Conservation (phyloP, 1,140 invertebrate genomes). For the Forficula auricularia region DNA sequence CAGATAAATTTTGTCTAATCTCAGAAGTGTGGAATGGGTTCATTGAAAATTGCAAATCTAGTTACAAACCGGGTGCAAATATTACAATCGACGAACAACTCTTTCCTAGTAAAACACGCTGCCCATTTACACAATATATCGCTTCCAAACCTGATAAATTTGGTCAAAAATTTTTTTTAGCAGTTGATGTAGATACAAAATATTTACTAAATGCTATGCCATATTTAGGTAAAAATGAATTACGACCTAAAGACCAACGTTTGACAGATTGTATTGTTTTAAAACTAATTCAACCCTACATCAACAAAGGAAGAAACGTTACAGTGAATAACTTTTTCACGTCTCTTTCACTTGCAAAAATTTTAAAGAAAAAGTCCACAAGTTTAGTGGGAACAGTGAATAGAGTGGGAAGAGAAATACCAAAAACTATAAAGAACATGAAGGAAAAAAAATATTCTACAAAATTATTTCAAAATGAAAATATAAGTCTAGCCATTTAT, state of each 20-base stretch:
- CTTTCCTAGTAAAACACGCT: constrained; percentile 13
- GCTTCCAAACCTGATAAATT: constrained; percentile 24
- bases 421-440: too few relatives aligned
- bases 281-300: constrained; percentile 1
- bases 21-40: constrained; percentile 22
- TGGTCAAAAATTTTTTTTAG: constrained; percentile 24
- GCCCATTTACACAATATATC: constrained; percentile 23
- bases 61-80: constrained; percentile 20
- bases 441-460: constrained; percentile 12
- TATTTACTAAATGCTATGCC: constrained; percentile 23
- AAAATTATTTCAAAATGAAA: constrained; percentile 9
- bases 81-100: constrained; percentile 16
- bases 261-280: constrained; percentile 5
- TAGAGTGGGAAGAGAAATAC: neutral
- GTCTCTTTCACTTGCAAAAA: neutral
- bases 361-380: constrained; percentile 1
- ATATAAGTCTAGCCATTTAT: constrained; percentile 15
- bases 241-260: neutral
- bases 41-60: constrained; percentile 21
- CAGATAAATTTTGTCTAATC: constrained; percentile 21
- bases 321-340: constrained; percentile 7
- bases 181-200: constrained; percentile 19
- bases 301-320: constrained; percentile 4
- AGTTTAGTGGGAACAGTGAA: constrained; percentile 13
- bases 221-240: constrained; percentile 22